A percentile compares a stretch with the other conserved stretches of the same genome.
These are phyloP conservation scores for Gari tellinella DNA, from an alignment of 2,888 invertebrate genomes.

Conservation along the genomic window DNA sequence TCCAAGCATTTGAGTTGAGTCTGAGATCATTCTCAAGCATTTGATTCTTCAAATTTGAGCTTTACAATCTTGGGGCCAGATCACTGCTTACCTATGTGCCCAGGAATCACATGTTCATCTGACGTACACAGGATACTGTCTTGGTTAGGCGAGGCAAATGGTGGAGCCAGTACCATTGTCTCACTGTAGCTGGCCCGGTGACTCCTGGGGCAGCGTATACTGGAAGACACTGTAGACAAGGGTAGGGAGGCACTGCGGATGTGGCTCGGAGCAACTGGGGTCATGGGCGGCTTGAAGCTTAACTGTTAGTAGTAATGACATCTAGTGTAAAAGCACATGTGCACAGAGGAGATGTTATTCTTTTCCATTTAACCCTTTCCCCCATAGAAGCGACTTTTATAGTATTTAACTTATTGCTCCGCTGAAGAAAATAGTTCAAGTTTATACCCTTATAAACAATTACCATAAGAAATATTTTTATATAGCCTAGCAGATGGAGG, in stretches of 20 bases:
- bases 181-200: conserved; percentile 49
- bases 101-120: conserved; percentile 70
- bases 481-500: too few species aligned
- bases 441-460: too few species aligned
- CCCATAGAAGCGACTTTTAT: too few species aligned
- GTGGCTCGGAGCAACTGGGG: conserved; percentile 36
- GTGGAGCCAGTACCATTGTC: conserved; percentile 67
- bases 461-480: too few species aligned
- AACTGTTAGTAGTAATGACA: conserved; percentile 28
- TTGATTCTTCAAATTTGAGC: too few species aligned
- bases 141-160: conserved; percentile 71
- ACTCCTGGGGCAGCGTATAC: conserved; percentile 1
- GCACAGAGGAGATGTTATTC: too few species aligned
- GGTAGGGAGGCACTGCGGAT: conserved; percentile 70
- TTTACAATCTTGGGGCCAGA: too few species aligned
- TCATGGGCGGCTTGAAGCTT: conserved; percentile 27
- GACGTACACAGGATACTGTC: conserved; percentile 66
- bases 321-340: not conserved
- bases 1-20: too few species aligned
- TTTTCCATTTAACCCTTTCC: too few species aligned
- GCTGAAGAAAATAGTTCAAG: too few species aligned
- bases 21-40: too few species aligned
- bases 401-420: too few species aligned
- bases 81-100: conserved; percentile 67
- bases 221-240: conserved; percentile 23